Base-by-base conservation (phyloP, 2,888 invertebrate species). In the Epistrophe grossulariae region DNA sequence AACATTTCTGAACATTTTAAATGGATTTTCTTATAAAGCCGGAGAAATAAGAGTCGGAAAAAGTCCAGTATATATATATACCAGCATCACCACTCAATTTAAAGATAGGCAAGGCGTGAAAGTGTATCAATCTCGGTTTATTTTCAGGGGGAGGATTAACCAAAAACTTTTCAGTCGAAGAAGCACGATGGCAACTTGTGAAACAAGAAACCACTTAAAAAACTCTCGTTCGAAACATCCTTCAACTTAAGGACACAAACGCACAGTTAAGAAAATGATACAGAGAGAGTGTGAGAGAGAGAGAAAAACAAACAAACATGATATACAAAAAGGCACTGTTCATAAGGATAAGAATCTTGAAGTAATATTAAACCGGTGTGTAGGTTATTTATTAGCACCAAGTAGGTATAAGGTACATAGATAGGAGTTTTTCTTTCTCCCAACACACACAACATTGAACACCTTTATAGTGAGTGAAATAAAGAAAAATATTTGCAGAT, bases 401-500 rank as follows among this genome's bases (percentile, higher is more conserved):
- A 50, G 31, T 31, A 31, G 0, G n/a, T n/a, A n/a, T n/a, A n/a
- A 24, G 24, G 24, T 24, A 24, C 24, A 24, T 24, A 2, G 2
- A 24, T 24, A 3, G 11, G 40, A 17, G 40, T 19, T 9, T 24
- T 35, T 71, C 52, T 19, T 24, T 38, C 19, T 40, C 0, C 3
- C 7, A 3, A 60, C 52, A 35, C 48, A 68, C 70, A 76, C 52
- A 35, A n/a, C n/a, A n/a, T n/a, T n/a, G n/a, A 76, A 68, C 81
- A 76, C 70, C 81, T 71, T 62, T 81, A 7, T 45, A 35, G 13
- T 11, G 45, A 0, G 28, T 48, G 45, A 40, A 19, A 64, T 28
- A 19, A 55, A 48, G 38, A 48, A 62, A 76, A 76, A 76, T 76
- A 81, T 76, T 81, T 81, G 64, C 81, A 19, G 62, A 81, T 81